A percentile compares a stretch with the other conserved stretches of the same genome.
phyloP scores from a whole-genome alignment of 2,113 vertebrate genomes.

The Sylvia atricapilla region DNA sequence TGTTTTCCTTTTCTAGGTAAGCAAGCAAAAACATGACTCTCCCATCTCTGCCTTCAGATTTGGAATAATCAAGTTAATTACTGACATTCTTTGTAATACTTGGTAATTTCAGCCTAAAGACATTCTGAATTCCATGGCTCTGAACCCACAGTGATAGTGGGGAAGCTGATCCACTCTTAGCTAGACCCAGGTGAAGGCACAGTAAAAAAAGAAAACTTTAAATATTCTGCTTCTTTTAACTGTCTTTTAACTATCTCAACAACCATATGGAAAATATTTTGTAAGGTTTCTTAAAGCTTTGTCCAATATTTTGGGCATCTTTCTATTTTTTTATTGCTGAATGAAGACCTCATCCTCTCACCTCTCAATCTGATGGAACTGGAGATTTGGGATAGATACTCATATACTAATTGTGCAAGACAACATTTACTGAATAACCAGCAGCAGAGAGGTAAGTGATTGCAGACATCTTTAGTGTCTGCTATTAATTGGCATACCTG shows the following conservation, averaged over 20 bases:
- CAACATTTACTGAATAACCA: neutral
- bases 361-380: neutral
- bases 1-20: neutral
- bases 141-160: neutral
- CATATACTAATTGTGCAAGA: neutral
- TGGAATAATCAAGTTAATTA: conserved; percentile 6
- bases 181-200: neutral
- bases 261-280: neutral
- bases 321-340: neutral
- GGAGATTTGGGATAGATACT: neutral
- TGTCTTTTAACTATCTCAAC: neutral
- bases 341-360: neutral
- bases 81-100: neutral
- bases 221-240: neutral
- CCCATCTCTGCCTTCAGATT: neutral
- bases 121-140: neutral
- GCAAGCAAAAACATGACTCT: neutral
- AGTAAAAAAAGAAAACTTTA: neutral
- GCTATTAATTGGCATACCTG: conserved; percentile 23
- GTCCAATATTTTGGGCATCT: neutral
- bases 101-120: conserved; percentile 1
- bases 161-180: neutral
- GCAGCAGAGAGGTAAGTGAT: neutral
- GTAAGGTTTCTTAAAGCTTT: neutral
- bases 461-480: neutral